Evolutionary conservation across 2,888 invertebrate species (phyloP).

Genomic region (Xestia xanthographa): DNA sequence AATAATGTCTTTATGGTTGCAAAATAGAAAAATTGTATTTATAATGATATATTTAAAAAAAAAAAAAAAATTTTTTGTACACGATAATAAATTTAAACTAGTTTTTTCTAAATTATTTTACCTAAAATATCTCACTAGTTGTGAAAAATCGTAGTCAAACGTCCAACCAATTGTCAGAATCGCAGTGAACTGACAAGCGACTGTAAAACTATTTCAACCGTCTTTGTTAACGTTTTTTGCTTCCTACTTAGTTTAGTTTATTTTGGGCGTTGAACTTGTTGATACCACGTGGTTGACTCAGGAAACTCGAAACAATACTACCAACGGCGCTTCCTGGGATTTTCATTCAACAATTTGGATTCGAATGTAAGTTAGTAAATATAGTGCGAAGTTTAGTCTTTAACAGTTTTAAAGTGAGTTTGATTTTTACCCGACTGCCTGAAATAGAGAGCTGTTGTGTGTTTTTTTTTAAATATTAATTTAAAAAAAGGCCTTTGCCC

Average conservation of each 20-base stretch:
- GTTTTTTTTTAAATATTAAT: background rate
- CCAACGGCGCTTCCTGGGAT: constrained; percentile 51
- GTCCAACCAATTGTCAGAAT: constrained; percentile 56
- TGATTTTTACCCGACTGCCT: background rate
- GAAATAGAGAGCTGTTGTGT: background rate
- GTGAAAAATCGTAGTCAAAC: constrained; percentile 28
- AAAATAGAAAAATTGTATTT: background rate
- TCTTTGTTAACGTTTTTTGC: constrained; percentile 55
- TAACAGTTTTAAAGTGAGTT: background rate
- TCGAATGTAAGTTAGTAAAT: constrained; percentile 55
- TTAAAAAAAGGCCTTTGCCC: background rate
- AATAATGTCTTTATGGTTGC: background rate
- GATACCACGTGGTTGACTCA: constrained; percentile 48
- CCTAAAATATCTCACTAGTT: background rate
- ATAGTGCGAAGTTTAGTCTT: constrained; percentile 16
- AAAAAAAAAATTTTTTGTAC: too few relatives aligned
- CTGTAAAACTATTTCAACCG: constrained; percentile 52
- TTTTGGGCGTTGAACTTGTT: constrained; percentile 44
- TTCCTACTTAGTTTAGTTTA: constrained; percentile 45
- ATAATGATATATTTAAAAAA: background rate
- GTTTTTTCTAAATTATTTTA: background rate
- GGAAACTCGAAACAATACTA: constrained; percentile 64
- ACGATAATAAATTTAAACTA: background rate
- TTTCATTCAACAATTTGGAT: constrained; percentile 56
- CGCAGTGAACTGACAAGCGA: constrained; percentile 50